These are phyloP conservation scores for Heliconius hewitsoni DNA, from an alignment of 1,140 invertebrate species.

Conservation along the genomic window DNA sequence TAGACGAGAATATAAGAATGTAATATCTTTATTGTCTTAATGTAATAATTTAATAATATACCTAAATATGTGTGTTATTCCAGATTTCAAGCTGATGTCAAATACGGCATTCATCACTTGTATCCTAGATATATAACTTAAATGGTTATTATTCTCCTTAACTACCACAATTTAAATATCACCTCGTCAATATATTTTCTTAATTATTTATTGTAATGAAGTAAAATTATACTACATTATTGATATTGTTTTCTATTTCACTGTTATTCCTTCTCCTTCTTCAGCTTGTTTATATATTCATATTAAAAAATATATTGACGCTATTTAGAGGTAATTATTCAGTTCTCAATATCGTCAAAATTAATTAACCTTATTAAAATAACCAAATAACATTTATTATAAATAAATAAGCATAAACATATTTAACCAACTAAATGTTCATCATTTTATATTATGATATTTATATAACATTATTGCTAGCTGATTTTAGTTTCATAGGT, in stretches of 20 bases:
- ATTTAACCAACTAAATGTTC: not conserved
- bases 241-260: not conserved
- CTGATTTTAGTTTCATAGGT: too few relatives aligned
- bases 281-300: not conserved
- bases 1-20: too few relatives aligned
- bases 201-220: not conserved
- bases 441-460: not conserved
- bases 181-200: too few relatives aligned
- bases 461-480: too few relatives aligned
- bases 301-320: too few relatives aligned
- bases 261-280: not conserved
- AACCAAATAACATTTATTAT: too few relatives aligned
- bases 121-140: conserved; percentile 40
- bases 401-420: not conserved
- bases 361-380: too few relatives aligned
- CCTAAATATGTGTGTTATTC: conserved; percentile 5
- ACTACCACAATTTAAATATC: not conserved
- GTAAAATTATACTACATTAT: not conserved
- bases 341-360: too few relatives aligned
- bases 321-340: not conserved
- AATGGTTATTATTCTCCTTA: not conserved
- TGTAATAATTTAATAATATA: too few relatives aligned
- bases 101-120: conserved; percentile 43
- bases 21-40: too few relatives aligned
- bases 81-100: conserved; percentile 48